These are phyloP conservation scores for Petroica traversi DNA, from an alignment of 2,113 vertebrate genomes.

Conservation along the genomic window DNA sequence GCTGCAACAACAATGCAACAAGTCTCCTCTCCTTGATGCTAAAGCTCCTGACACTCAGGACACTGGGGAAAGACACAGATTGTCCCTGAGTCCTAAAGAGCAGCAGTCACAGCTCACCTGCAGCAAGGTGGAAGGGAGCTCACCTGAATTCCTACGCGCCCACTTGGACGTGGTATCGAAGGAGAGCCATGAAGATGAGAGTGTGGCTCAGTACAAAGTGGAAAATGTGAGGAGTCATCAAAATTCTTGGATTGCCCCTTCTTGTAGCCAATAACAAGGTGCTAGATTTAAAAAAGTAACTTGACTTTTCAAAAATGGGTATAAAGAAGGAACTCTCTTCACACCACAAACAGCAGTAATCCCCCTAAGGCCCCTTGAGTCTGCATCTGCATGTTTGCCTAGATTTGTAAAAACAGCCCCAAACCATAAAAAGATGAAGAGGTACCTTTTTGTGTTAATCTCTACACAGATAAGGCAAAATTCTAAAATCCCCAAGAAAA, in stretches of 20 bases:
- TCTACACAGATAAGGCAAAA: neutral
- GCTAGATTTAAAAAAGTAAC: neutral
- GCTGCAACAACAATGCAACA: neutral
- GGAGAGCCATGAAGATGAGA: neutral
- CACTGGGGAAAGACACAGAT: neutral
- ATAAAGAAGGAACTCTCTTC: neutral
- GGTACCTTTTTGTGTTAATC: neutral
- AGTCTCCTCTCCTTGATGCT: neutral
- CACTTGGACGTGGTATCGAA: accelerated
- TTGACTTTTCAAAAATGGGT: neutral
- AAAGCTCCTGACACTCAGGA: neutral
- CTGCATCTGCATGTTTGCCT: neutral
- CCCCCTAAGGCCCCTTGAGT: neutral
- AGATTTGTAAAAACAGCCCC: neutral
- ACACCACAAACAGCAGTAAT: neutral
- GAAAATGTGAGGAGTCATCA: neutral
- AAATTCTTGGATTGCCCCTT: neutral
- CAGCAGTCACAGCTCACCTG: neutral
- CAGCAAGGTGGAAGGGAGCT: neutral
- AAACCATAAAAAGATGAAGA: neutral
- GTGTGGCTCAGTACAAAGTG: neutral
- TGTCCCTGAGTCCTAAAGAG: accelerated
- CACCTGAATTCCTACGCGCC: neutral
- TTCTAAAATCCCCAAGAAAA: neutral
- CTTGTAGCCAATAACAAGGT: neutral